Evolutionary conservation across 2,113 vertebrate species (phyloP).

Genomic region (Rhinoderma darwinii): DNA sequence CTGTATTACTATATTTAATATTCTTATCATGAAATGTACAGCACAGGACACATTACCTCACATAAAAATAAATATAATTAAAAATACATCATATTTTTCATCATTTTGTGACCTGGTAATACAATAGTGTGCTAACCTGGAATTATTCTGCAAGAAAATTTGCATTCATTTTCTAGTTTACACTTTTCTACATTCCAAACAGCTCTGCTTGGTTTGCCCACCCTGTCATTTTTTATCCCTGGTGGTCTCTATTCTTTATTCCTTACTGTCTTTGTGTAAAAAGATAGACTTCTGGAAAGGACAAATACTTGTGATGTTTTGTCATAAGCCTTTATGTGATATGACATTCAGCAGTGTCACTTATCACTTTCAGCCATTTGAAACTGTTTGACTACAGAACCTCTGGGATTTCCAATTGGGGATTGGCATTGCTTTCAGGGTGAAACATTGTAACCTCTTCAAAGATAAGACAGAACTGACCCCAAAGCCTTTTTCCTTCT

Average conservation of each 20-base stretch:
- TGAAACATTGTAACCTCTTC: slow-evolving; percentile 75
- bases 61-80: too few species aligned
- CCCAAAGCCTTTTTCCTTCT: slow-evolving; percentile 70
- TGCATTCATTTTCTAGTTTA: background rate
- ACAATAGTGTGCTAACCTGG: too few species aligned
- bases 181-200: background rate
- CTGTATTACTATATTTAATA: too few species aligned
- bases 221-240: slow-evolving; percentile 13
- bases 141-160: too few species aligned
- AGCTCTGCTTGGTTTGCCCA: background rate
- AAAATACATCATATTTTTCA: too few species aligned
- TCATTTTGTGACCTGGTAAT: too few species aligned
- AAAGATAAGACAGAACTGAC: slow-evolving; percentile 76
- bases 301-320: slow-evolving; percentile 71
- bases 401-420: slow-evolving; percentile 70
- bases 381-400: slow-evolving; percentile 71
- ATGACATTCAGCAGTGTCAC: slow-evolving; percentile 74
- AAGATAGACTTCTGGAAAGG: slow-evolving; percentile 62
- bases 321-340: slow-evolving; percentile 70
- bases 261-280: background rate
- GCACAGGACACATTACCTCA: too few species aligned
- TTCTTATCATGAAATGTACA: too few species aligned
- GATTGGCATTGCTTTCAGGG: slow-evolving; percentile 73
- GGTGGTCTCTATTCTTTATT: slow-evolving; percentile 4
- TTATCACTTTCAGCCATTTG: slow-evolving; percentile 72